Evolutionary conservation across 2,888 invertebrate species (phyloP), one percentile per base, ranked within the genome.

Genomic region (Steinernema carpocapsae): DNA sequence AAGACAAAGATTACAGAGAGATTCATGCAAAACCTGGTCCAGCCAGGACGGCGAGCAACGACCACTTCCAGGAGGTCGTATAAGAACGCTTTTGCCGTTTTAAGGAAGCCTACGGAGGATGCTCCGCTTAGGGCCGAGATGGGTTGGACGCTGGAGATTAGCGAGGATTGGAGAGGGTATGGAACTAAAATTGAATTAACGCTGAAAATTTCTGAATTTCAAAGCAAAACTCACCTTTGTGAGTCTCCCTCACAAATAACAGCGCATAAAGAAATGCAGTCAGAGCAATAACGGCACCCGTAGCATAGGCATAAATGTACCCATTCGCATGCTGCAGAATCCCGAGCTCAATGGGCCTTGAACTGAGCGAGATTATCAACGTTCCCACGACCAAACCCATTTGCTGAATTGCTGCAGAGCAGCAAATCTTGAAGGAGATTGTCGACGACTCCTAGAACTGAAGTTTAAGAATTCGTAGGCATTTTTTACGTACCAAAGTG

Each of bases 1-100:
- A 85, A 85, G 1, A 85, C 79, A 72, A 83, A 84, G 12, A 82
- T 26, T 4, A 85, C 48, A 0, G 80, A 81, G 0, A 84, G 74
- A 72, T 78, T 82, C 22, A 85, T 78, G 72, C 85, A 85, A n/a
- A 85, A 70, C 24, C 85, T 52, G 0, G 82, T 82, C 79, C 79
- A 85, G 14, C 85, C 85, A 7, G 79, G 81, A 17, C 85, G 74
- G 22, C 76, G 72, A 12, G 76, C 80, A 0, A 72, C 72, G 10
- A 84, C 70, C 29, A 85, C 84, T 73, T 79, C 56, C 19, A 80
- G 48, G 7, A 78, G 42, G 19, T 74, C 78, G 19, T 59, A 59
- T 7, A 75, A 32, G n/a, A 74, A 78, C 22, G 73, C 56, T 10
- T 64, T 64, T 7, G n/a, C 37, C 37, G 29, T 64, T 17, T 64